Evolutionary conservation across 2,888 invertebrate genomes (phyloP), one percentile per base, ranked within the genome.

Genomic region (Hemithea aestivaria): DNA sequence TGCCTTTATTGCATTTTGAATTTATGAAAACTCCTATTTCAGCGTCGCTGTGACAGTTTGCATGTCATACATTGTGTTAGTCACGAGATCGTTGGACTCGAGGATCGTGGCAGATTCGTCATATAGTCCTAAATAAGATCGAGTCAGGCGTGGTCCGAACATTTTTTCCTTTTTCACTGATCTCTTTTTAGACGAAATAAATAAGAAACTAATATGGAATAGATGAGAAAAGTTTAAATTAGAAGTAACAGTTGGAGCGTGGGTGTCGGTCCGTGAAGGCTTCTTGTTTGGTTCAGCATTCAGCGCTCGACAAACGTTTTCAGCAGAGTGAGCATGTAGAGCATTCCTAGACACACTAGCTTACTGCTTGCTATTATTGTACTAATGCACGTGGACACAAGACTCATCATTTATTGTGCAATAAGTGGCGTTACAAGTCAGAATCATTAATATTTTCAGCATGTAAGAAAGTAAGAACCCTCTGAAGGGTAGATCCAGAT

Each of bases 181-280:
- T n/a, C n/a, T n/a, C n/a, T n/a, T 16, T 16, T 4, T 16, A 16
- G 16, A 16, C 5, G n/a, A n/a, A n/a, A n/a, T n/a, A n/a, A n/a
- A n/a, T n/a, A n/a, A n/a, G n/a, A n/a, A n/a, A n/a, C n/a, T n/a
- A n/a, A n/a, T n/a, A n/a, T n/a, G n/a, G n/a, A n/a, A n/a, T n/a
- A n/a, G n/a, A n/a, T n/a, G n/a, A n/a, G n/a, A 11, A 10, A 35
- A 30, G 32, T 21, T 6, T 10, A 29, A 29, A 36, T 44, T 45
- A 43, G 40, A 51, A 45, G 50, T 36, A 45, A 34, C 16, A 30
- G 33, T 16, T 6, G 41, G 36, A 59, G 60, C 62, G 57, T 56
- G 64, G 51, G 56, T 58, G 52, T 33, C 48, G 59, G 56, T 58
- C 53, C 73, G 68, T 73, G 72, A 72, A 75, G 69, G 72, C 58